Evolutionary conservation across 2,888 invertebrate species (phyloP).

Genomic region (Pemphredon lugubris): DNA sequence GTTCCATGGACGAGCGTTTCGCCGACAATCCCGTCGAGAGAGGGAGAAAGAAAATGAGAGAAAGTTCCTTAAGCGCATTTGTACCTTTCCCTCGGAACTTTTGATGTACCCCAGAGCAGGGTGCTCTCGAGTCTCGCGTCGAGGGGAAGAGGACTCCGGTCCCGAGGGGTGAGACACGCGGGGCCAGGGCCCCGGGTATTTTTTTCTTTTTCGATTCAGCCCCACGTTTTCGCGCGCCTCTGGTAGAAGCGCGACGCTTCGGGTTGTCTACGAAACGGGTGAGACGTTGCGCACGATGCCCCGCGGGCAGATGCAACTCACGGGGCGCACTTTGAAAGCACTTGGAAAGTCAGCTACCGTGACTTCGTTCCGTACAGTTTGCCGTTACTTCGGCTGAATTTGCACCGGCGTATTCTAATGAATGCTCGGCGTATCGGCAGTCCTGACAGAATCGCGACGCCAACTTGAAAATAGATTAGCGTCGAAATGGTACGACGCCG

Average conservation of each 20-base stretch:
- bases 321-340: slow-evolving; percentile 29
- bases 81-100: slow-evolving; percentile 62
- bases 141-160: slow-evolving; percentile 24
- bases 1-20: slow-evolving; percentile 51
- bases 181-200: slow-evolving; percentile 7
- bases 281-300: neutral
- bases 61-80: slow-evolving; percentile 68
- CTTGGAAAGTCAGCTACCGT: slow-evolving; percentile 48
- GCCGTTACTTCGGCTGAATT: slow-evolving; percentile 42
- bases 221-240: no score
- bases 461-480: slow-evolving; percentile 11
- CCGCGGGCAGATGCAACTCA: slow-evolving; percentile 18
- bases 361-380: slow-evolving; percentile 49
- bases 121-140: slow-evolving; percentile 50
- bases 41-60: slow-evolving; percentile 13
- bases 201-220: slow-evolving; percentile 12
- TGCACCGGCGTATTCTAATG: slow-evolving; percentile 28
- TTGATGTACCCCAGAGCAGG: slow-evolving; percentile 65
- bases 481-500: neutral
- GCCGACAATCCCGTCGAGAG: slow-evolving; percentile 47
- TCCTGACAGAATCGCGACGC: neutral
- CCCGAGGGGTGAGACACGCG: slow-evolving; percentile 14
- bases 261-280: slow-evolving; percentile 1
- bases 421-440: slow-evolving; percentile 17
- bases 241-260: neutral